Conservation (phyloP, 2,888 invertebrate genomes). For the Acleris emargana region DNA sequence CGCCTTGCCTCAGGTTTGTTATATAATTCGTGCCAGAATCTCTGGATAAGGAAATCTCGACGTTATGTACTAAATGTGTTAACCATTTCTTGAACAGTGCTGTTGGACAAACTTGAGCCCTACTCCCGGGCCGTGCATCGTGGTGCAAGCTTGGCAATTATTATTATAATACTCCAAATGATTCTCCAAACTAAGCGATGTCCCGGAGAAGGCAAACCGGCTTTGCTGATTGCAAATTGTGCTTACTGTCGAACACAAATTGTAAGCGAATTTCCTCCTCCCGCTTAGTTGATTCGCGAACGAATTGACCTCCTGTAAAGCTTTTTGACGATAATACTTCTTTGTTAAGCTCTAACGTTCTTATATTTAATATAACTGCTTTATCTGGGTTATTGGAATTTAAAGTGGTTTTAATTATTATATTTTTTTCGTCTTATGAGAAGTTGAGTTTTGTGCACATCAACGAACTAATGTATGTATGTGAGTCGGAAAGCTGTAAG, state of each 20-base stretch:
- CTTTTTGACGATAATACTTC: slow-evolving; percentile 42
- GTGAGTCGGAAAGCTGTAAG: too few species aligned
- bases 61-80: background rate
- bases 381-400: too few species aligned
- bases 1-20: too few species aligned
- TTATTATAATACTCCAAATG: slow-evolving; percentile 45
- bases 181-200: slow-evolving; percentile 60
- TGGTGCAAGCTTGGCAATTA: slow-evolving; percentile 19
- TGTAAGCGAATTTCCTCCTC: slow-evolving; percentile 65
- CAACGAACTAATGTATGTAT: too few species aligned
- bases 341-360: slow-evolving; percentile 13
- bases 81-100: slow-evolving; percentile 19
- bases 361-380: too few species aligned
- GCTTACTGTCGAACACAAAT: slow-evolving; percentile 73
- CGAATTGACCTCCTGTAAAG: slow-evolving; percentile 60
- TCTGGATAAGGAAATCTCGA: too few species aligned
- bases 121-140: slow-evolving; percentile 8
- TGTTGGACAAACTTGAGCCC: slow-evolving; percentile 19
- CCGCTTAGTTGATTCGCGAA: slow-evolving; percentile 61
- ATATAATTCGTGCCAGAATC: too few species aligned
- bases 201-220: slow-evolving; percentile 57
- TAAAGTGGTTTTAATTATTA: too few species aligned
- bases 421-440: too few species aligned
- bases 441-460: too few species aligned
- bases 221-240: slow-evolving; percentile 78